Base-by-base conservation (phyloP, 2,888 invertebrate species). In the Eupithecia subfuscata region DNA sequence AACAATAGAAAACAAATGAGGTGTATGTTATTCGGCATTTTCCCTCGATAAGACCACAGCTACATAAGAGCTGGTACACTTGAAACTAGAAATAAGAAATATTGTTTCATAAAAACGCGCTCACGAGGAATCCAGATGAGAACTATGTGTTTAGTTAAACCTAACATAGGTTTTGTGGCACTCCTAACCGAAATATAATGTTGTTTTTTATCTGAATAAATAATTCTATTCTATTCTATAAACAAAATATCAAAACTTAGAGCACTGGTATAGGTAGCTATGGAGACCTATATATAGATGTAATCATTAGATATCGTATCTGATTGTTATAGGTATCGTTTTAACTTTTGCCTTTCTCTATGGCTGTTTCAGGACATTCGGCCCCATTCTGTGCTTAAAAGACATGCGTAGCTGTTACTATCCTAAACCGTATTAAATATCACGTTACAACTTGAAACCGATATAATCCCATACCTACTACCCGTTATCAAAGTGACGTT, bases 1-100 rank as follows among this genome's bases (percentile, higher is more conserved):
- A 88, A 92, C 90, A 91, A 92, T 92, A 88, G 88, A 86, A 88
- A 90, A 88, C 88, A 91, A 92, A 92, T 92, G 92, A 90, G 86
- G 86, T 88, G 90, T 87, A 87, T 90, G 88, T 88, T 90, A 91
- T 89, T 88, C 88, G 86, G 85, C 37, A 12, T 67, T 37, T 40
- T 67, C 40, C 18, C 40, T 67, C n/a, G 65, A n/a, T 67, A 67
- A 37, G 40, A 67, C 2, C 40, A 30, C 18, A 30, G 37, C n/a
- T 22, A 67, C n/a, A 9, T 63, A 65, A 60, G 60, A 56, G 22
- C 60, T 60, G 14, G 60, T 25, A 60, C 60, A 25, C 60, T 56
- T 56, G 12, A 56, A 22, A 56, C 52, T 12, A 22, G 22, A 11
- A 12, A 5, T 56, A 12, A 22, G 12, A 22, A 56, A 12, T 0